Percentiles rank a stretch among this genome's conserved stretches.
Evolutionary conservation across 2,888 invertebrate genomes (phyloP).

Genomic region (Xylota segnis): DNA sequence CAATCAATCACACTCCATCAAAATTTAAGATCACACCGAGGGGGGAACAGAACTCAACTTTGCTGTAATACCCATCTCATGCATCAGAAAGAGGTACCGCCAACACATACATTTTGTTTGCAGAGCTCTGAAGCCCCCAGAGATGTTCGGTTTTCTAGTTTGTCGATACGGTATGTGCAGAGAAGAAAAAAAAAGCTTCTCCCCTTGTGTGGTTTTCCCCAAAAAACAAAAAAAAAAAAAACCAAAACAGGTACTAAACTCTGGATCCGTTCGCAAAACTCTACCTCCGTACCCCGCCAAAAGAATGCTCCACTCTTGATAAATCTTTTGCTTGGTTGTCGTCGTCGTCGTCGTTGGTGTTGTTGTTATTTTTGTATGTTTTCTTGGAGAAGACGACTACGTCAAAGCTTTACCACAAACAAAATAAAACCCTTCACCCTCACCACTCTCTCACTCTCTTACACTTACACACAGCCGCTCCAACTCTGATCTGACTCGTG

Average conservation of each 20-base stretch:
- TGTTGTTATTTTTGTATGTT: constrained; percentile 3
- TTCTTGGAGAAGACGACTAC: constrained; percentile 2
- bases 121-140: neutral
- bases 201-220: constrained; percentile 48
- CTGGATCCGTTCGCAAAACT: constrained; percentile 53
- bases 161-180: neutral
- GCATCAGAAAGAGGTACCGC: neutral
- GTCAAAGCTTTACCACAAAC: constrained; percentile 4
- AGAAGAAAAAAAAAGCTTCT: constrained; percentile 17
- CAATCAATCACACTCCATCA: constrained; percentile 55
- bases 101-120: constrained; percentile 12
- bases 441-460: neutral
- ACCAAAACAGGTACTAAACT: constrained; percentile 47
- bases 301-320: constrained; percentile 3
- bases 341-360: too few species aligned
- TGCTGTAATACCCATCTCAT: neutral
- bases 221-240: constrained; percentile 12
- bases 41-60: neutral
- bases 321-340: neutral
- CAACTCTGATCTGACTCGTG: neutral
- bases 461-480: neutral
- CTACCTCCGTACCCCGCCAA: constrained; percentile 18
- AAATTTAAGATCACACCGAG: constrained; percentile 36
- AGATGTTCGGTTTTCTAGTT: neutral
- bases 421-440: constrained; percentile 37